These are phyloP conservation scores for Loriculus beryllinus DNA, from an alignment of 2,797 vertebrate species.

Conservation along the genomic window DNA sequence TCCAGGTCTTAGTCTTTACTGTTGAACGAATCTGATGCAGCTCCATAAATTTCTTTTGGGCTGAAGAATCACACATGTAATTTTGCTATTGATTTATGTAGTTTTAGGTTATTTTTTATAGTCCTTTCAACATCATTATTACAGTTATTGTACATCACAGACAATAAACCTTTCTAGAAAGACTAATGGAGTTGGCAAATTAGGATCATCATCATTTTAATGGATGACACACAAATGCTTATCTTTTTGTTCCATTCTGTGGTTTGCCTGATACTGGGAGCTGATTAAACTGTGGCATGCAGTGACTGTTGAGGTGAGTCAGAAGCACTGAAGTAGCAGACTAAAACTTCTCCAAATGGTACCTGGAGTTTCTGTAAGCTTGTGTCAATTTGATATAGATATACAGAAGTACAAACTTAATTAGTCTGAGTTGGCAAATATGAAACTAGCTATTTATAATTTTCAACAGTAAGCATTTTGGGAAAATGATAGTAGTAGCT, in stretches of 20 bases:
- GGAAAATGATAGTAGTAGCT: neutral
- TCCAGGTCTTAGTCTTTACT: neutral
- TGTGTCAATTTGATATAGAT: neutral
- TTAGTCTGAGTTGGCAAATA: neutral
- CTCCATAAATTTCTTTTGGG: neutral
- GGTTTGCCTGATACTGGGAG: neutral
- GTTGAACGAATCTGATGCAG: neutral
- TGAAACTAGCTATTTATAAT: neutral
- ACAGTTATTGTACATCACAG: neutral
- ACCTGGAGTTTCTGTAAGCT: neutral
- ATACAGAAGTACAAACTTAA: neutral
- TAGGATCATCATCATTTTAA: constrained; percentile 11
- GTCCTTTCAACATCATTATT: neutral
- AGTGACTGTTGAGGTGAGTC: neutral
- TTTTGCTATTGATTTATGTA: constrained; percentile 28
- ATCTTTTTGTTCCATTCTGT: neutral
- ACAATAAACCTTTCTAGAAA: constrained; percentile 26
- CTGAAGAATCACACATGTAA: neutral
- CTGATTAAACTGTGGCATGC: neutral
- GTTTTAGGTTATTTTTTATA: neutral
- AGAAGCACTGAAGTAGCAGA: neutral
- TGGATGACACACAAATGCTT: neutral
- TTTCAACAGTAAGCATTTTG: neutral
- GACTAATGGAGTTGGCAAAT: constrained; percentile 13
- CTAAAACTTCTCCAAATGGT: neutral